Evolutionary conservation across 2,797 vertebrate species (phyloP), one percentile per base, ranked within the genome.

Genomic region (Peromyscus aztecus): DNA sequence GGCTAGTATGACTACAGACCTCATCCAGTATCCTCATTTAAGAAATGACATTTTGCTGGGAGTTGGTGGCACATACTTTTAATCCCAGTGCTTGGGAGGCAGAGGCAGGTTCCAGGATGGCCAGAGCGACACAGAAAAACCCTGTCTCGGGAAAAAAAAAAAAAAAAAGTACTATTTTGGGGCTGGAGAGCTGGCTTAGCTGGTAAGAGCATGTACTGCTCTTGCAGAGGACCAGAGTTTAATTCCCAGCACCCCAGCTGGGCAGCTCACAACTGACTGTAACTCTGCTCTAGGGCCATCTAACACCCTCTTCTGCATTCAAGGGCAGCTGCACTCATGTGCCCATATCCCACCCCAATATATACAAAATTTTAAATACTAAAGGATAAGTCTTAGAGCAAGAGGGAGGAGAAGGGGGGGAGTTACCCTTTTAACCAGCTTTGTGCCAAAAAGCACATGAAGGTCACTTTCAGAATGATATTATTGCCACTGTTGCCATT

Each of bases 381-480:
- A 29, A 63, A 27, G 59, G 9, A 21, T 63, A 46, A 46, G 12
- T 84, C n/a, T 61, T 82, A 67, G 21, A 73, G 52, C 52, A 14
- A 4, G 52, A 52, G 52, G 52, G 16, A 17, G 55, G 55, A 43
- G 55, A 16, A 13, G 52, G 21, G 2, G 7, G 6, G 59, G 24
- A 6, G 23, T 52, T 24, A 65, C 85, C 69, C 10, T 85, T 95
- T 93, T 75, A 91, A 55, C 17, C 34, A 95, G 11, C 37, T 88
- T 92, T 92, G 31, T 3, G 75, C 55, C 94, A 55, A 88, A 65
- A 93, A 87, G 61, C 31, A 49, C 77, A 87, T 34, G 83, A 77
- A 93, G 61, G 16, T 76, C 65, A 52, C 71, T 67, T 82, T 19
- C 61, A 92, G 4, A 55, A 23, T 29, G 80, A 59, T 87, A 67